Evolutionary conservation across 2,113 vertebrate genomes (phyloP), one percentile per base, ranked within the genome.

Genomic region (Diphyllodes magnificus): DNA sequence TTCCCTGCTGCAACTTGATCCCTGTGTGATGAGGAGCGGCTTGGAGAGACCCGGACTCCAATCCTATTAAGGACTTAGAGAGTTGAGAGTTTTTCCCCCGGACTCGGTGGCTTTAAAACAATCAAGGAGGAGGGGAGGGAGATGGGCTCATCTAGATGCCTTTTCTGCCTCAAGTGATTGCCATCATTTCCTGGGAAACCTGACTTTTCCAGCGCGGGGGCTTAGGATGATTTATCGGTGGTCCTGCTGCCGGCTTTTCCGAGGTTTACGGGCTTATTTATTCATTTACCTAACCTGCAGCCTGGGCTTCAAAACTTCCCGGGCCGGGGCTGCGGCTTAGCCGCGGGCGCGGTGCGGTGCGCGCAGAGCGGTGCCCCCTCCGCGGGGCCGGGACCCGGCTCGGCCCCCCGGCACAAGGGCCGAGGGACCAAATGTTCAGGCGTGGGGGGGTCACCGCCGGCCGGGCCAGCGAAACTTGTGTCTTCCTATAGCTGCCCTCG

Each of bases 1-100:
- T 99, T 95, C 97, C 96, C 97, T 97, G 96, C 94, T 98, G 99
- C 98, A 99, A 99, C 98, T 98, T 98, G 98, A 99, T 98, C 98
- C 98, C 97, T 98, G 98, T 98, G 98, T 93, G 98, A 98, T 98
- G 98, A 98, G 98, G 98, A 98, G 98, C 93, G 98, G 98, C 97
- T 98, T 86, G 96, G 98, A 97, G 97, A 92, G 96, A 97, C 96
- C 96, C 95, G 98, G 98, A 97, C 98, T 98, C 98, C 98, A 98
- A 97, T 96, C 98, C 98, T 97, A 97, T 98, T 97, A 98, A 98
- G 95, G 97, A 95, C 90, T 98, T 97, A 97, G 96, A 88, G 95
- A 97, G 96, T 92, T 92, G 95, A 95, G 97, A 95, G 90, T 78
- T 87, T 93, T 93, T 88, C 21, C 59, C 65, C 57, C 6, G 75